Evolutionary conservation across 1,140 invertebrate species (phyloP).

Genomic region (Cotesia glomerata): DNA sequence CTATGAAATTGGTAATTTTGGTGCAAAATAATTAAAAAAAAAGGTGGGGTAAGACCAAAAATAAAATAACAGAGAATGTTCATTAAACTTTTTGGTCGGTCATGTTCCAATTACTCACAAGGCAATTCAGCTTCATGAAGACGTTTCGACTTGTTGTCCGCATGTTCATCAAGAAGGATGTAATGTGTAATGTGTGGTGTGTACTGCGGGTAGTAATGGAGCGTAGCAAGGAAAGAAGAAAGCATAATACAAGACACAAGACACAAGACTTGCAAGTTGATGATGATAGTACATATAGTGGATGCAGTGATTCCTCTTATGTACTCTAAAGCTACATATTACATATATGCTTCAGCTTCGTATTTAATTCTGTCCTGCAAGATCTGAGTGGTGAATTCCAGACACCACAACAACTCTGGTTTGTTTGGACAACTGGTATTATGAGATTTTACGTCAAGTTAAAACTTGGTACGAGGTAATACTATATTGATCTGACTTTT

Average conservation of each 20-base stretch:
- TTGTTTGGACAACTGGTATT: constrained; percentile 37
- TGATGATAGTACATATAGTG: constrained; percentile 17
- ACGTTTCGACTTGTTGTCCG: constrained; percentile 11
- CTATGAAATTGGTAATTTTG: no score
- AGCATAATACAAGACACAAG: constrained; percentile 9
- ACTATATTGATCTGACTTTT: neutral
- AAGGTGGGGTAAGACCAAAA: neutral
- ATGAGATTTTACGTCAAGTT: constrained; percentile 40
- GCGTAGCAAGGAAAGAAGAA: neutral
- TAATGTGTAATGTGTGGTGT: no score
- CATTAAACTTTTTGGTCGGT: neutral
- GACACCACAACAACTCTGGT: constrained; percentile 27
- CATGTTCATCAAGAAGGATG: constrained; percentile 15
- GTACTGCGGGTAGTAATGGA: neutral
- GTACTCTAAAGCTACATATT: neutral
- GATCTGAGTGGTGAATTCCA: constrained; percentile 31
- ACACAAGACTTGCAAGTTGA: neutral
- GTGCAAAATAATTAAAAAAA: no score
- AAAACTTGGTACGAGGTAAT: neutral
- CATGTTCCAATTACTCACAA: constrained; percentile 14
- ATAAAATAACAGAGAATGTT: neutral
- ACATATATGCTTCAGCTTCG: no score
- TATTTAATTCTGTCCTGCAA: neutral
- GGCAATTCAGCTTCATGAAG: constrained; percentile 16
- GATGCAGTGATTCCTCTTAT: neutral